A percentile compares a stretch with the other conserved stretches of the same genome.
These are phyloP conservation scores for Hetaerina titia DNA, from an alignment of 2,888 invertebrate species.

Conservation along the genomic window DNA sequence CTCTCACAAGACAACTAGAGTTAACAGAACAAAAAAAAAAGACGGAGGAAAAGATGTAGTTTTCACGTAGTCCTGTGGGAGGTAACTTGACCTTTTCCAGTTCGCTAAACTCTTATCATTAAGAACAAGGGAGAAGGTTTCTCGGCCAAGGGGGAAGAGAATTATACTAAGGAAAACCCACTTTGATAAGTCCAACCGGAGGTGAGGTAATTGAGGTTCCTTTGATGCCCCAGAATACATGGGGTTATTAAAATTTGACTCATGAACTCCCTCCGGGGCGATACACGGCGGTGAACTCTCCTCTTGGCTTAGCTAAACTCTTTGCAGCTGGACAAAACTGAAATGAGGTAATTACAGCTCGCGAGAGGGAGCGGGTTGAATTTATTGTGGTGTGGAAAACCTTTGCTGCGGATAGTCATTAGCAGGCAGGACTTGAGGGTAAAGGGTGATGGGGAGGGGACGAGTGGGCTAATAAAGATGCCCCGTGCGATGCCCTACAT, in stretches of 20 bases:
- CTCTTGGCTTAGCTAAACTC: neutral
- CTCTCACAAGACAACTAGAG: too few relatives aligned
- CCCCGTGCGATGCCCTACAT: neutral
- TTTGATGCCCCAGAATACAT: neutral
- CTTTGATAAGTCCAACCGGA: too few relatives aligned
- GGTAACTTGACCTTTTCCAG: too few relatives aligned
- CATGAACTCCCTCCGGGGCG: neutral
- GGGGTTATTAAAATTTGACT: neutral
- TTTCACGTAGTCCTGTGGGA: too few relatives aligned
- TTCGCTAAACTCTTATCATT: too few relatives aligned
- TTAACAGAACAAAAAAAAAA: too few relatives aligned
- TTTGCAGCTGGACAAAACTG: neutral
- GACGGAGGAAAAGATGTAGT: too few relatives aligned
- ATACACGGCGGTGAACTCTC: neutral
- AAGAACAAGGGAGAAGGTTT: too few relatives aligned
- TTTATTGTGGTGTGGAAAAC: neutral
- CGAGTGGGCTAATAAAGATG: neutral
- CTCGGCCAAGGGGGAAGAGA: too few relatives aligned
- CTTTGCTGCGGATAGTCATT: constrained; percentile 10
- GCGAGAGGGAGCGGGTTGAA: neutral
- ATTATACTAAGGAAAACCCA: too few relatives aligned
- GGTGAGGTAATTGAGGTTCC: neutral
- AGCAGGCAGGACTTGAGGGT: neutral
- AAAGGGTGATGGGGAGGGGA: neutral
- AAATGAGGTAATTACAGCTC: neutral